Base-by-base conservation (phyloP, 2,113 vertebrate genomes). In the Agapornis roseicollis region DNA sequence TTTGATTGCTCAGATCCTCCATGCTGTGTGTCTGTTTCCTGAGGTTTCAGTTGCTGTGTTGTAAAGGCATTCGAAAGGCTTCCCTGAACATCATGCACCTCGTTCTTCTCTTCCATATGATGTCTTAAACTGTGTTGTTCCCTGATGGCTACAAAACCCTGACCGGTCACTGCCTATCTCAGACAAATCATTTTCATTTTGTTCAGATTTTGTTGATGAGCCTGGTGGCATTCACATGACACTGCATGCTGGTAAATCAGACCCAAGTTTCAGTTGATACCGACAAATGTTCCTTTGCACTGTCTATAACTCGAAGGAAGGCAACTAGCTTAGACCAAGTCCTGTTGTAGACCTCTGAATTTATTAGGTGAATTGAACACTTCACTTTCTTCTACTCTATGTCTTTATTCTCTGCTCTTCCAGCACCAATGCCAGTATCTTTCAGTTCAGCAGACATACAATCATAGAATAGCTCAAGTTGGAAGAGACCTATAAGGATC, bases 271-370 rank as follows among this genome's bases (percentile, higher is more conserved):
- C 56, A 47, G 0, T 0, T 60, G 39, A 12, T 41, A 22, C 8
- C 11, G 29, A 13, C 11, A 55, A 69, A 13, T 11, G 12, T 53
- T 47, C 18, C 27, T 84, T 78, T 65, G 19, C 18, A 20, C 10
- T 55, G 8, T 44, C 14, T 65, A 2, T 42, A 63, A 41, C 2
- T 22, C 37, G 27, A 42, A 6, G 15, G 14, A 52, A 17, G 31
- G 35, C 22, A 63, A 53, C 12, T 17, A 42, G 31, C 63, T 29
- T 55, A 49, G 25, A 20, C 28, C 13, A 11, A 52, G 13, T 47
- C 1, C 3, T 14, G 22, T 13, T 1, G 1, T 2, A 90, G 52
- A 66, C 8, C 9, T 64, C 14, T 64, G 28, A 74, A 7, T 1
- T 33, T 47, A 80, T 22, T 25, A 80, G 23, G 37, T n/a, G 5